phyloP scores from a whole-genome alignment of 2,888 invertebrate genomes.

The Heterodera filipjevi region DNA sequence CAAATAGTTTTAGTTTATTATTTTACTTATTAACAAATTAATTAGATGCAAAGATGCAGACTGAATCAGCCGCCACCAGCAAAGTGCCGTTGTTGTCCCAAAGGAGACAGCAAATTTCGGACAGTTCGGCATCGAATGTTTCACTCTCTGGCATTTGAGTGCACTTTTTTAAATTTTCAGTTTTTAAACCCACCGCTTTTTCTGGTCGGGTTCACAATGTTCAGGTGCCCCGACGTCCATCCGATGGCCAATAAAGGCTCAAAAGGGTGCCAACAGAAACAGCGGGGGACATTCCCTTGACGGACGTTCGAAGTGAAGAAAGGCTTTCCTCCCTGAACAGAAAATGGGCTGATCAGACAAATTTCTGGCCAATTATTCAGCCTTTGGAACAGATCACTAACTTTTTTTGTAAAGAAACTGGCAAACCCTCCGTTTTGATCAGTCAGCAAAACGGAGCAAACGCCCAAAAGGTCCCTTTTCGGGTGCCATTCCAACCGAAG shows the following conservation, averaged over 20 bases:
- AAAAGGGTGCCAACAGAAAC: conserved; percentile 53
- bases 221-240: conserved; percentile 53
- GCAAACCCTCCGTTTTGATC: conserved; percentile 43
- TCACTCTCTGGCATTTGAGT: conserved; percentile 27
- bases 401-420: conserved; percentile 50
- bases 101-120: conserved; percentile 24
- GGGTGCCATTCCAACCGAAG: conserved; percentile 43
- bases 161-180: neutral
- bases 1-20: neutral
- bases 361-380: neutral
- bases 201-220: conserved; percentile 43
- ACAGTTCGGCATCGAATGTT: conserved; percentile 9
- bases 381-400: conserved; percentile 6
- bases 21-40: neutral
- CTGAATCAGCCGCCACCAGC: conserved; percentile 39
- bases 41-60: conserved; percentile 1
- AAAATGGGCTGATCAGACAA: neutral
- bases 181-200: conserved; percentile 28
- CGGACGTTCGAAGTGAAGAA: conserved; percentile 38
- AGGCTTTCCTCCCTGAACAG: conserved; percentile 46
- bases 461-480: conserved; percentile 45
- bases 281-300: conserved; percentile 23
- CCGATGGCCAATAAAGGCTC: conserved; percentile 51
- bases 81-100: conserved; percentile 37
- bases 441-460: conserved; percentile 37